Base-by-base conservation (phyloP, 2,888 invertebrate species). In the Synanthedon tipuliformis region DNA sequence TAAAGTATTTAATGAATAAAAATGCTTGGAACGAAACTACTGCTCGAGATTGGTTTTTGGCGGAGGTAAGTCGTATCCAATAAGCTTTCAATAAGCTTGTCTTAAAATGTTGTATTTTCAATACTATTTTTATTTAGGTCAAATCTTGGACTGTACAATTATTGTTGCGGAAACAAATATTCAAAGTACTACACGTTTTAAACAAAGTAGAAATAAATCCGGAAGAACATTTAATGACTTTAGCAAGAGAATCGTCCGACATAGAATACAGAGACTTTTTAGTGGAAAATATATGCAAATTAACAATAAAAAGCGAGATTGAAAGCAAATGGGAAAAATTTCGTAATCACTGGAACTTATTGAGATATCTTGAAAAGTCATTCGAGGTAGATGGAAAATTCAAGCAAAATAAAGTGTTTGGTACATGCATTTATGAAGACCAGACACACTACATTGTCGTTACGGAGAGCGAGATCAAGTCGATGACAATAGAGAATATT, bases 261-360 rank as follows among this genome's bases (percentile, higher is more conserved):
- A 87, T 89, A 57, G 83, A 84, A 40, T 78, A 92, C 51, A 86
- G 92, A 62, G 90, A 92, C 61, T 91, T 91, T 61, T 88, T 94
- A 59, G 89, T 92, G 15, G 89, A 90, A 51, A 89, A 93, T 68
- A 73, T 94, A 55, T 85, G 88, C 49, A 90, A 89, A 57, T 78
- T 85, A 40, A 73, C 79, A 10, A 78, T 87, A 58, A 71, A 65
- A 50, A 57, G 57, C 52, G 79, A 84, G 52, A 78, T 73, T 54
- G 48, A 73, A 4, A 59, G 64, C 2, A 75, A 65, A 60, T 88
- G 85, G 84, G 61, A 71, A 27, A 60, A 73, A n/a, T 82, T 87
- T 51, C 76, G 68, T 57, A 71, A 73, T 48, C 84, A 88, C 60
- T 88, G 87, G 87, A 75, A 83, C 61, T 68, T 88, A 11, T 60